A percentile compares a stretch with the other conserved stretches of the same genome.
These are phyloP conservation scores for Lasius platythorax DNA, from an alignment of 2,888 invertebrate species.

Conservation along the genomic window DNA sequence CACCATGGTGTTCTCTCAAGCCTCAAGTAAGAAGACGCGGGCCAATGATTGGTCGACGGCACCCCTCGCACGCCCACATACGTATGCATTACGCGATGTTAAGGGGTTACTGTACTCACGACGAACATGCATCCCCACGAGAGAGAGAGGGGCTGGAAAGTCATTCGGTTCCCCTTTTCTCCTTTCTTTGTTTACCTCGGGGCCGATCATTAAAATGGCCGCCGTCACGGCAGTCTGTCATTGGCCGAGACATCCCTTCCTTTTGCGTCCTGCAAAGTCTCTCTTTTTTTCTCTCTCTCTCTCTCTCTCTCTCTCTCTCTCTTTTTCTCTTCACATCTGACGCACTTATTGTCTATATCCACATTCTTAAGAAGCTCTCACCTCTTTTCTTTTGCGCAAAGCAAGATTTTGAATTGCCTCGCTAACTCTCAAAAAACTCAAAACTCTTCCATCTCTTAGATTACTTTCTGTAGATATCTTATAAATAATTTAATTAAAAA, in stretches of 20 bases:
- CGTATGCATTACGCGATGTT: slow-evolving; percentile 80
- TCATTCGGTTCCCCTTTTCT: slow-evolving; percentile 81
- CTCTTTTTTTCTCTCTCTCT: slow-evolving; percentile 40
- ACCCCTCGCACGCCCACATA: slow-evolving; percentile 82
- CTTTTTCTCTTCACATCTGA: slow-evolving; percentile 70
- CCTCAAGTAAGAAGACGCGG: slow-evolving; percentile 76
- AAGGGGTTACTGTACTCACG: slow-evolving; percentile 78
- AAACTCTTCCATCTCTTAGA: background rate
- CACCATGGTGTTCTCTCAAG: slow-evolving; percentile 70
- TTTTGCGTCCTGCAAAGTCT: slow-evolving; percentile 49
- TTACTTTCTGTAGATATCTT: background rate
- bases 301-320: slow-evolving; percentile 40
- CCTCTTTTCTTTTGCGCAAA: slow-evolving; percentile 50
- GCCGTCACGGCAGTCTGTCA: slow-evolving; percentile 83
- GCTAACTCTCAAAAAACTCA: background rate
- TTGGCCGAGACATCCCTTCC: slow-evolving; percentile 82
- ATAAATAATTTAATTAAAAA: background rate
- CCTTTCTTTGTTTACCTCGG: slow-evolving; percentile 84
- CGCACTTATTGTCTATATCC: slow-evolving; percentile 74
- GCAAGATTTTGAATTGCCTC: slow-evolving; percentile 10
- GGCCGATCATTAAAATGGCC: slow-evolving; percentile 86
- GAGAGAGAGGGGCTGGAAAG: slow-evolving; percentile 78
- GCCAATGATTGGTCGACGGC: slow-evolving; percentile 82
- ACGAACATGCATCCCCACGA: slow-evolving; percentile 67
- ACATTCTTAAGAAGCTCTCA: slow-evolving; percentile 53